Conservation (phyloP, 1,140 invertebrate species). For the Brachystomella parvula region DNA sequence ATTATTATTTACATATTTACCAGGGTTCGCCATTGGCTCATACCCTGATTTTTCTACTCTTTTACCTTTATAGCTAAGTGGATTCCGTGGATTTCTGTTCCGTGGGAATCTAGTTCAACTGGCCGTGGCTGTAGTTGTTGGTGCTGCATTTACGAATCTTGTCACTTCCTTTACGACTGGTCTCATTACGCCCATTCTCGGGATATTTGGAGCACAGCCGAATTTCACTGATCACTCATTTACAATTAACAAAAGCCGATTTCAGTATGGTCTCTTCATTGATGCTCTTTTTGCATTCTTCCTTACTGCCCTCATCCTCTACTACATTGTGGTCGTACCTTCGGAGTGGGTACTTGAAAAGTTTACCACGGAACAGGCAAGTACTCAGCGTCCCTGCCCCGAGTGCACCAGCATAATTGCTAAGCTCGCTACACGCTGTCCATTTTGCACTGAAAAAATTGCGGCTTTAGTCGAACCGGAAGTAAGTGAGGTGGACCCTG, state of each 20-base stretch:
- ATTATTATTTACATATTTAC: neutral
- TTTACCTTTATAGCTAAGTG: neutral
- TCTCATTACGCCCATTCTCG: constrained; percentile 16
- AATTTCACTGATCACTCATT: constrained; percentile 4
- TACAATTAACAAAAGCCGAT: constrained; percentile 4
- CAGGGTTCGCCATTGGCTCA: neutral
- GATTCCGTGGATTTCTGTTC: constrained; percentile 15
- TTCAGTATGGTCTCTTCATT: constrained; percentile 9
- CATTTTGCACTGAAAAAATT: constrained; percentile 17
- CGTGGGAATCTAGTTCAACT: constrained; percentile 16
- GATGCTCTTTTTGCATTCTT: constrained; percentile 7
- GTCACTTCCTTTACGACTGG: constrained; percentile 7
- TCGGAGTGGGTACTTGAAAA: constrained; percentile 5
- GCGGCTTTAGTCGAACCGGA: no score
- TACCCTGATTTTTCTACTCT: no score
- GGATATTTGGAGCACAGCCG: constrained; percentile 14
- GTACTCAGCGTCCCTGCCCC: neutral
- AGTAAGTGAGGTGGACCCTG: no score
- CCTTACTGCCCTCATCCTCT: constrained; percentile 20
- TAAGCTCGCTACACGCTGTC: constrained; percentile 7
- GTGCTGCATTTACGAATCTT: constrained; percentile 1
- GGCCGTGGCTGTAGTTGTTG: constrained; percentile 13
- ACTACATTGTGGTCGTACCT: constrained; percentile 19
- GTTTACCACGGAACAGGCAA: constrained; percentile 2
- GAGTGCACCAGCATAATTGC: constrained; percentile 8